Conservation (phyloP, 35 echinoderm and acorn worm genomes). For the Amphiura filiformis region DNA sequence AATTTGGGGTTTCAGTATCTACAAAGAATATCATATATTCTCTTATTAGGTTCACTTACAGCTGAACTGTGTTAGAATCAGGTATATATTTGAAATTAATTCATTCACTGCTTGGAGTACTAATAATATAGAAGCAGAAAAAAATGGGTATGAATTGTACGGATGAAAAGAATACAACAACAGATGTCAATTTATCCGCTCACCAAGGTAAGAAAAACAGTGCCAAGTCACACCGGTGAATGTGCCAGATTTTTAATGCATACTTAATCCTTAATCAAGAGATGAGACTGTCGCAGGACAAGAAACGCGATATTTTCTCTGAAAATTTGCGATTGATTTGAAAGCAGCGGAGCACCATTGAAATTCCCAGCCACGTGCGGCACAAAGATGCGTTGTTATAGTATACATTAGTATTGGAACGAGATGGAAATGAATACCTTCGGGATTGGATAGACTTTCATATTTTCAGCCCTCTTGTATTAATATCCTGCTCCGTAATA, state of each 20-base stretch:
- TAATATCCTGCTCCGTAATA: conserved; percentile 6
- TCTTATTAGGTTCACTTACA: too few relatives aligned
- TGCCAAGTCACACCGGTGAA: not conserved
- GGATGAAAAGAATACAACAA: too few relatives aligned
- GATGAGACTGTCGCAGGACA: not conserved
- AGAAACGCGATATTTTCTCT: not conserved
- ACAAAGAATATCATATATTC: too few relatives aligned
- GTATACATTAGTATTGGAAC: not conserved
- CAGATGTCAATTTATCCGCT: too few relatives aligned
- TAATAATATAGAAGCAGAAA: too few relatives aligned
- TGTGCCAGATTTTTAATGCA: not conserved
- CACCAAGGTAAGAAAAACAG: too few relatives aligned
- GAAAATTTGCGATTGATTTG: not conserved
- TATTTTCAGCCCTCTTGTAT: not conserved
- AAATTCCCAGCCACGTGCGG: not conserved
- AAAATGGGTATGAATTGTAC: too few relatives aligned
- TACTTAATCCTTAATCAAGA: not conserved
- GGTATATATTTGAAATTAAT: too few relatives aligned
- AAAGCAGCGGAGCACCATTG: not conserved
- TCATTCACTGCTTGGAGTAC: too few relatives aligned
- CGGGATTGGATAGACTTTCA: not conserved
- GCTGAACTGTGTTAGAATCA: too few relatives aligned
- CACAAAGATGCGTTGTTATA: not conserved
- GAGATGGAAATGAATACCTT: not conserved
- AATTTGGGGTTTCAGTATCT: too few relatives aligned